These are phyloP conservation scores for Mugil cephalus DNA, from an alignment of 2,113 vertebrate genomes.

Conservation along the genomic window DNA sequence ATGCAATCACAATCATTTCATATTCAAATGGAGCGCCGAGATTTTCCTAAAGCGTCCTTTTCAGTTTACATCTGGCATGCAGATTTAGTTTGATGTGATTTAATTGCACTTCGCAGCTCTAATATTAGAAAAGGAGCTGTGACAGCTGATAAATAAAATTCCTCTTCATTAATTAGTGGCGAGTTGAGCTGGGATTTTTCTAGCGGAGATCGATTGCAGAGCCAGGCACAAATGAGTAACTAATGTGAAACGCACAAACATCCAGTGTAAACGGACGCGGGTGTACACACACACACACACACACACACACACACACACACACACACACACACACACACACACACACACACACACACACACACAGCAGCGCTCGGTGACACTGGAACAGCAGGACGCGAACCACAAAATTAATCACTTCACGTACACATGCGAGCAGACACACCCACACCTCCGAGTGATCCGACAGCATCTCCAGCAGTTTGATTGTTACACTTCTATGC, in stretches of 20 bases:
- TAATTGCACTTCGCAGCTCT: conserved; percentile 6
- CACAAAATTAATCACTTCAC: conserved; percentile 48
- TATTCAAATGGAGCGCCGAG: conserved; percentile 42
- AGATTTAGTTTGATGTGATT: conserved; percentile 20
- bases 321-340: not conserved
- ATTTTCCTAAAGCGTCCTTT: conserved; percentile 7
- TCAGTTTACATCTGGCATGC: conserved; percentile 11
- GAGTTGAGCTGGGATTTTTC: not conserved
- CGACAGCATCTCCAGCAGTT: conserved; percentile 40
- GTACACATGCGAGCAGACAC: conserved; percentile 1
- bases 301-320: not conserved
- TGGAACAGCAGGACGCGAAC: conserved; percentile 41
- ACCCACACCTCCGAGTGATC: conserved; percentile 34
- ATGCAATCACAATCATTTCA: conserved; percentile 58
- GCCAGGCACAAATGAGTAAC: not conserved
- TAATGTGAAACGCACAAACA: no score
- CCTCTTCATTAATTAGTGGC: conserved; percentile 1
- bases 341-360: not conserved
- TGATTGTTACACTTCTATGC: conserved; percentile 37
- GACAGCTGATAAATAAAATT: not conserved
- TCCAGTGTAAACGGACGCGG: not conserved
- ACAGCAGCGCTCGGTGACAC: conserved; percentile 29
- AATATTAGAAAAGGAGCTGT: conserved; percentile 23
- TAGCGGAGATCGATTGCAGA: conserved; percentile 7
- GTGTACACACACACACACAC: conserved; percentile 8